Conservation (phyloP, 2,113 vertebrate species). For the Albula glossodonta region DNA sequence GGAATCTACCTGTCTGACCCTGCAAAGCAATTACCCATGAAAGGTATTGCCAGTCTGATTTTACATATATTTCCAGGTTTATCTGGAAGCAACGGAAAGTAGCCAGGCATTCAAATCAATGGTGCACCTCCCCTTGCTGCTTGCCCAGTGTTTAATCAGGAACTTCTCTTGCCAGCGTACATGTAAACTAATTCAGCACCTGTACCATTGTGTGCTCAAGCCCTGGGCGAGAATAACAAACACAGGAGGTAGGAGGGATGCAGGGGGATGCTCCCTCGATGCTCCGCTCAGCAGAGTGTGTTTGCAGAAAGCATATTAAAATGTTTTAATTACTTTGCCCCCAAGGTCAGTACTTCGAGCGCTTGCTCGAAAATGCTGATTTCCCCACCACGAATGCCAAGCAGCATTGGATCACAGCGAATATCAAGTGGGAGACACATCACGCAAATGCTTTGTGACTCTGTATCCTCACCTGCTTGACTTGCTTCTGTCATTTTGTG, state of each 20-base stretch:
- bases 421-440: neutral
- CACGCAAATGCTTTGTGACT: slow-evolving; percentile 1
- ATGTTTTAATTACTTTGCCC: slow-evolving; percentile 25
- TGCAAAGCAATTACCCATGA: neutral
- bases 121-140: neutral
- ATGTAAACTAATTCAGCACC: slow-evolving; percentile 8
- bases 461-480: neutral
- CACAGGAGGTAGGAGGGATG: neutral
- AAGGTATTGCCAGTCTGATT: slow-evolving; percentile 5
- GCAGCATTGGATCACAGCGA: neutral
- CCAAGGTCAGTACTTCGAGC: slow-evolving; percentile 13
- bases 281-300: neutral
- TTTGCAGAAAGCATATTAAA: neutral
- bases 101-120: neutral
- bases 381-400: slow-evolving; percentile 4
- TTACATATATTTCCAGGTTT: neutral
- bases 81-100: neutral
- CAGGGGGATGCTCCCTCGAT: neutral
- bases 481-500: neutral
- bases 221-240: neutral
- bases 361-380: slow-evolving; percentile 14
- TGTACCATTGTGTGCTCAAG: slow-evolving; percentile 6
- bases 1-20: neutral
- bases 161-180: neutral
- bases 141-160: neutral